Evolutionary conservation across 2,113 vertebrate species (phyloP), one percentile per base, ranked within the genome.

Genomic region (Ardeotis arabs): DNA sequence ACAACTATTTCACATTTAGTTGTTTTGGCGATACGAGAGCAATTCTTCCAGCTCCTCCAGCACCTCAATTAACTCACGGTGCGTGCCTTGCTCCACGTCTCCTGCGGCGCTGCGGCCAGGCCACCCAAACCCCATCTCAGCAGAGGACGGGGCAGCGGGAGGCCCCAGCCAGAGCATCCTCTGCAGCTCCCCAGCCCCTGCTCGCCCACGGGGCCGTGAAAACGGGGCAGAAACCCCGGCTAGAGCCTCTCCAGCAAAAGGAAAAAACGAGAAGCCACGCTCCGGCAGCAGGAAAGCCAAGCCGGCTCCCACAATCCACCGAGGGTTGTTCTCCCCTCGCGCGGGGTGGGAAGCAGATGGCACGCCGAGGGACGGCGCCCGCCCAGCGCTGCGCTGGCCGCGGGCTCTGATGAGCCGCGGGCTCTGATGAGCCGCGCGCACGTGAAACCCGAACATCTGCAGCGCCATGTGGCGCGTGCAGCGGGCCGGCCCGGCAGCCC

Each of bases 381-480:
- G 97, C 98, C 98, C 97, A 93, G 97, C 96, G 97, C 98, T 97
- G 94, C 58, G 97, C 97, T 75, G 64, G 93, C 97, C 91, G 89
- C 97, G 27, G 97, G 95, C 98, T 98, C 97, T 98, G 98, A 98
- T 98, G 98, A 99, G 98, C 98, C 97, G 95, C 87, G 98, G 97
- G 95, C 98, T 98, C 97, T 98, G 98, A 98, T 98, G 98, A 99
- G 98, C 98, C 97, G 95, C 87, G 98, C 98, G 98, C 98, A 98
- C 94, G 98, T 78, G 97, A 97, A 97, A 96, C 97, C 94, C 91
- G 84, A 99, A 99, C 99, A 99, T 99, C 99, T 99, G 99, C 98
- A 98, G 97, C 80, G 89, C 98, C 99, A 99, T 98, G 98, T 99
- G 99, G 98, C 96, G 96, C 93, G 90, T 90, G 58, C 97, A 95